Evolutionary conservation across 2,888 invertebrate species (phyloP), one percentile per base, ranked within the genome.

Genomic region (Lucinisca nassula): DNA sequence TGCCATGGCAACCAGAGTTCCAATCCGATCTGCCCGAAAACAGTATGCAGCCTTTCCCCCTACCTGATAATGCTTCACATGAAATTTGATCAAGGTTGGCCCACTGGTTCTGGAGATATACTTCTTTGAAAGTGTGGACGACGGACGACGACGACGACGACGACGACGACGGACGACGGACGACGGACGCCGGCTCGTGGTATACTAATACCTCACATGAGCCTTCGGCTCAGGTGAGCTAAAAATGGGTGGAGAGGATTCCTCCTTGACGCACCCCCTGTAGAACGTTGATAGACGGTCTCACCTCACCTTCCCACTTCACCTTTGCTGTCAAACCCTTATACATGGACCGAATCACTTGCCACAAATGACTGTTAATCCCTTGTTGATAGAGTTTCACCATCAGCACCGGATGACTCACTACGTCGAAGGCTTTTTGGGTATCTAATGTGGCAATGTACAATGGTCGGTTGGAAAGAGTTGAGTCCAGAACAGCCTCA

Each of bases 221-320:
- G n/a, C n/a, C n/a, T n/a, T n/a, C n/a, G n/a, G n/a, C n/a, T n/a
- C n/a, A n/a, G n/a, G n/a, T n/a, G n/a, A n/a, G n/a, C n/a, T 82
- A 82, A 24, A 76, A 58, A 8, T 51, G 51, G 8, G 77, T 61
- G 12, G 77, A 82, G 3, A 82, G 14, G 10, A 82, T 70, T 32
- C 72, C 77, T 14, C 82, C 77, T 51, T 82, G 77, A 30, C 77
- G 17, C 3, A 82, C 77, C 10, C 77, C 82, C 32, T 82, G 77
- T 21, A 6, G 2, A 21, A 77, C 51, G 40, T 4, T 27, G 40
- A 82, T 49, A 0, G 24, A 3, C 2, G 14, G 4, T 37, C 77
- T 77, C 38, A 77, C 12, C 24, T 37, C 72, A 4, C 77, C 72
- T n/a, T 17, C 14, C 82, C 82, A 82, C 27, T 67, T 77, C 3